Conservation (phyloP, 1,140 invertebrate genomes). For the Gonatopus flavifemur region DNA sequence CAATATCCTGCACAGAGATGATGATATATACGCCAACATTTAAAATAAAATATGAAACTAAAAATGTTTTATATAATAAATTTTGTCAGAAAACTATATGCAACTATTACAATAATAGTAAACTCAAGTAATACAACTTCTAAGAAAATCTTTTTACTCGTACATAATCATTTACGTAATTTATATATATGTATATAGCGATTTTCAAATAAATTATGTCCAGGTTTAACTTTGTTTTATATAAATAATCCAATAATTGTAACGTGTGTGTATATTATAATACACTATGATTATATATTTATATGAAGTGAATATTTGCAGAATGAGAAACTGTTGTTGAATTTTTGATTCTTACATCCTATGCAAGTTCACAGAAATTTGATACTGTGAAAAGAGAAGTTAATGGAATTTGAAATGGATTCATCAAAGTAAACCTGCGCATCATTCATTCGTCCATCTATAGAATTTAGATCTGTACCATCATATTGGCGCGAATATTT, state of each 20-base stretch:
- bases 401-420: too few species aligned
- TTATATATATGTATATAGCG: constrained; percentile 10
- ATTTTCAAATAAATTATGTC: constrained; percentile 9
- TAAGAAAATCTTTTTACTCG: constrained; percentile 23
- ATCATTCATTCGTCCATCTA: too few species aligned
- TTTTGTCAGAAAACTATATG: constrained; percentile 30
- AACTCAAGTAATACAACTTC: constrained; percentile 19
- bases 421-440: too few species aligned
- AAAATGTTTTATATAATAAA: constrained; percentile 35
- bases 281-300: too few species aligned
- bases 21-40: constrained; percentile 27
- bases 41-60: constrained; percentile 43
- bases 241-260: too few species aligned
- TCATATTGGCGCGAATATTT: too few species aligned
- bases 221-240: neutral
- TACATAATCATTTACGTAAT: constrained; percentile 18
- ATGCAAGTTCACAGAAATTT: neutral
- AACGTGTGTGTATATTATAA: too few species aligned
- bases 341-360: too few species aligned
- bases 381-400: too few species aligned
- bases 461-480: too few species aligned
- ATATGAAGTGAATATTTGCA: too few species aligned
- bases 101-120: constrained; percentile 32
- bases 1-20: constrained; percentile 36
- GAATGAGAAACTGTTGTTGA: too few species aligned